These are phyloP conservation scores for Sprattus sprattus DNA, from an alignment of 2,113 vertebrate species.

Conservation along the genomic window DNA sequence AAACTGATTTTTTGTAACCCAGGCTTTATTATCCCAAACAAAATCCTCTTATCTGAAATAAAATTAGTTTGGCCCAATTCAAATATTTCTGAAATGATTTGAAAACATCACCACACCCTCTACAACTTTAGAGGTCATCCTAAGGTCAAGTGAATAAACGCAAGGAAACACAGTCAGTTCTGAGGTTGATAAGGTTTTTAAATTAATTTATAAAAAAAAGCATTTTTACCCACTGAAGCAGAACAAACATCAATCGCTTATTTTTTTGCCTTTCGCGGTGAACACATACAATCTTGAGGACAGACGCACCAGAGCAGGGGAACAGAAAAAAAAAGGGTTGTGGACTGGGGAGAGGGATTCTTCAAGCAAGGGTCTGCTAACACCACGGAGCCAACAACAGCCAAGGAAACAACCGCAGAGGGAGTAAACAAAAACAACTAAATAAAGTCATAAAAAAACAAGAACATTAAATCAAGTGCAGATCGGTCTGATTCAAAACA, in stretches of 20 bases:
- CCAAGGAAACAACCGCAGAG: constrained; percentile 41
- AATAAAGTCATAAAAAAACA: constrained; percentile 46
- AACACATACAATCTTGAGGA: constrained; percentile 67
- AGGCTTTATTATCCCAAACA: background rate
- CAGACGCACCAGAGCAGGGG: constrained; percentile 53
- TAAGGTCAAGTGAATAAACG: constrained; percentile 1
- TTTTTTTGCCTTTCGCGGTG: constrained; percentile 60
- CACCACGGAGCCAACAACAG: constrained; percentile 66
- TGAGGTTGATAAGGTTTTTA: constrained; percentile 59
- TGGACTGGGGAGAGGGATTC: background rate
- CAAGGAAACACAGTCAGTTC: constrained; percentile 12
- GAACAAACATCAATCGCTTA: constrained; percentile 66
- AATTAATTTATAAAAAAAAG: constrained; percentile 78
- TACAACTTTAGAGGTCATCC: background rate
- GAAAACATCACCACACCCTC: constrained; percentile 11
- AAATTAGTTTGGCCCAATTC: background rate
- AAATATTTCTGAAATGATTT: constrained; percentile 1
- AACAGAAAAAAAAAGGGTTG: constrained; percentile 54
- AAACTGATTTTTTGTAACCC: background rate
- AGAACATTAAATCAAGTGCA: constrained; percentile 74
- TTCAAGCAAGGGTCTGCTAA: constrained; percentile 56
- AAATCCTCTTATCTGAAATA: background rate
- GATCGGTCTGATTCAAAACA: constrained; percentile 77
- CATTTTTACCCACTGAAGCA: constrained; percentile 71
- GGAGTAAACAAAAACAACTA: constrained; percentile 62